phyloP scores from a whole-genome alignment of 2,888 invertebrate genomes.

The Epistrophella euchroma region DNA sequence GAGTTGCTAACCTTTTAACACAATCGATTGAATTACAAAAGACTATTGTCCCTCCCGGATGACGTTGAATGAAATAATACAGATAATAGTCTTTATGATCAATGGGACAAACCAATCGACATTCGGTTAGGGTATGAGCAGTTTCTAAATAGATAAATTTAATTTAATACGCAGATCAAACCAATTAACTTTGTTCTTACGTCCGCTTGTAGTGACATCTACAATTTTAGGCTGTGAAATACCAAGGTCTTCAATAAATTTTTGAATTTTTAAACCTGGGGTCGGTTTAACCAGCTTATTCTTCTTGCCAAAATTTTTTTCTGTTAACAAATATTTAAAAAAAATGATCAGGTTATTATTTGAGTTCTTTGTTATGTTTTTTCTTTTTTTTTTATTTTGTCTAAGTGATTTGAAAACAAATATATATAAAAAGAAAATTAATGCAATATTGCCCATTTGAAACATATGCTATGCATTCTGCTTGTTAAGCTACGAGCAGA shows the following conservation, averaged over 20 bases:
- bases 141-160: constrained; percentile 86
- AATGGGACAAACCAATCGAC: constrained; percentile 90
- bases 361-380: too few relatives aligned
- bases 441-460: too few relatives aligned
- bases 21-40: constrained; percentile 98
- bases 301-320: constrained; percentile 80
- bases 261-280: constrained; percentile 90
- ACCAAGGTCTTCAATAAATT: constrained; percentile 91
- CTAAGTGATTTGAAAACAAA: too few relatives aligned
- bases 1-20: constrained; percentile 90
- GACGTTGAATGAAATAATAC: constrained; percentile 93
- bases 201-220: constrained; percentile 92
- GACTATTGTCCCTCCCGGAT: constrained; percentile 95
- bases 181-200: constrained; percentile 82
- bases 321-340: constrained; percentile 75
- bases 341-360: too few relatives aligned
- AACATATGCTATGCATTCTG: too few relatives aligned
- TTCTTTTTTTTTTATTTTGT: too few relatives aligned
- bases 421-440: too few relatives aligned
- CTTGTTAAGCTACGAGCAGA: too few relatives aligned
- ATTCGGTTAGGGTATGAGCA: constrained; percentile 92
- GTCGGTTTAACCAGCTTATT: constrained; percentile 87
- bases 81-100: constrained; percentile 96
- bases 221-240: constrained; percentile 96
- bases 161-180: neutral